These are phyloP conservation scores for Ibycter americanus DNA, from an alignment of 2,797 vertebrate species.

Conservation along the genomic window DNA sequence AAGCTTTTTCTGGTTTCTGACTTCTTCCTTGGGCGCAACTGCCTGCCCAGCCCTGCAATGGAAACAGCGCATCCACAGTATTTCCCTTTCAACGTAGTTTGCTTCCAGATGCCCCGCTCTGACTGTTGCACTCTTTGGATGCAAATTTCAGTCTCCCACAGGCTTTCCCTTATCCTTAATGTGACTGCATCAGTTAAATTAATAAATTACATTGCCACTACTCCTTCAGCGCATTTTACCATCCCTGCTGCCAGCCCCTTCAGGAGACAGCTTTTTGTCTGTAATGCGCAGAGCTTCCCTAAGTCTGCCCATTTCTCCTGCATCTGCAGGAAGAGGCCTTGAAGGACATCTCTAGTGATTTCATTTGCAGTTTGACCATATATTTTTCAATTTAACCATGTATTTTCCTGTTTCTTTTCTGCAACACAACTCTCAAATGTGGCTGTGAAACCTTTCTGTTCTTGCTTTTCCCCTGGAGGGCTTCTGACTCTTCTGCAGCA, in stretches of 20 bases:
- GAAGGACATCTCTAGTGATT: background rate
- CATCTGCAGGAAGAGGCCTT: background rate
- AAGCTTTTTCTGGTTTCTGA: background rate
- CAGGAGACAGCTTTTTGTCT: background rate
- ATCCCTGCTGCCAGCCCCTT: background rate
- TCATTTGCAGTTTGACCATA: background rate
- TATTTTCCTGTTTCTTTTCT: background rate
- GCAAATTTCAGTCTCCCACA: background rate
- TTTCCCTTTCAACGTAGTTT: background rate
- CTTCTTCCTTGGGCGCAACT: background rate
- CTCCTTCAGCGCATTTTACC: background rate
- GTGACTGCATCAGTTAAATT: background rate
- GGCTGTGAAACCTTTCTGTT: background rate
- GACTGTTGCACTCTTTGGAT: background rate
- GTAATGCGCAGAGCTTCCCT: background rate
- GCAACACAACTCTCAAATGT: background rate
- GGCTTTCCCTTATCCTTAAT: background rate
- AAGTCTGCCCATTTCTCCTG: background rate
- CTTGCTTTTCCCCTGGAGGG: background rate
- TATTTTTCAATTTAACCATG: rapidly evolving
- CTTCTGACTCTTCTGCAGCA: background rate
- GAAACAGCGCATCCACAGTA: background rate
- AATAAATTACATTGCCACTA: background rate
- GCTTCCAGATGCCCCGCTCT: background rate
- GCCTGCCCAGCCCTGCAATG: background rate